These are phyloP conservation scores for Drosophila merina DNA, from an alignment of 2,888 invertebrate species.

Conservation along the genomic window DNA sequence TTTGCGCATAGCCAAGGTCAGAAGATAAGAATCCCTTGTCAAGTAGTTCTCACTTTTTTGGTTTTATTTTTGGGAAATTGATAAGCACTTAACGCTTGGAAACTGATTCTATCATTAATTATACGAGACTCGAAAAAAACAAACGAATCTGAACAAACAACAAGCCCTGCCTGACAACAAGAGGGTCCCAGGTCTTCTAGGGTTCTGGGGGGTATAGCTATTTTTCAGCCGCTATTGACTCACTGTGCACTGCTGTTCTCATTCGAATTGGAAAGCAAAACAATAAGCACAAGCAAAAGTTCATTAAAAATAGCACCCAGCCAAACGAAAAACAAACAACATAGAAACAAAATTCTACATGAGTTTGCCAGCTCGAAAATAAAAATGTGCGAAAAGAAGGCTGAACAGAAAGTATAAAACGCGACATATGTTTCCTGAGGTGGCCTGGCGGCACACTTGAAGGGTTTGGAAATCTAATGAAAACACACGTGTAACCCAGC, in stretches of 20 bases:
- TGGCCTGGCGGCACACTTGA: slow-evolving; percentile 58
- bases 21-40: slow-evolving; percentile 54
- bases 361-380: slow-evolving; percentile 46
- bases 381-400: slow-evolving; percentile 30
- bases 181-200: not conserved
- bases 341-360: slow-evolving; percentile 22
- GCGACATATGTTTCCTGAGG: slow-evolving; percentile 10
- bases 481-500: slow-evolving; percentile 57
- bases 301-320: slow-evolving; percentile 70
- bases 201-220: slow-evolving; percentile 6
- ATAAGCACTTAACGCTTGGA: slow-evolving; percentile 34
- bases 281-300: slow-evolving; percentile 26
- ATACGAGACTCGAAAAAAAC: slow-evolving; percentile 20
- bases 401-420: not conserved
- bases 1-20: slow-evolving; percentile 47
- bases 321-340: slow-evolving; percentile 33
- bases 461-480: slow-evolving; percentile 68
- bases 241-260: slow-evolving; percentile 60
- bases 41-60: slow-evolving; percentile 21
- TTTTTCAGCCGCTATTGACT: slow-evolving; percentile 19
- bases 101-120: slow-evolving; percentile 38
- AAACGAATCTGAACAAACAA: slow-evolving; percentile 15
- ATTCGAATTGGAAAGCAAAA: slow-evolving; percentile 55
- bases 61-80: slow-evolving; percentile 17
- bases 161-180: slow-evolving; percentile 39